These are phyloP conservation scores for Erethizon dorsatum DNA, from an alignment of 2,797 vertebrate genomes.

Conservation along the genomic window DNA sequence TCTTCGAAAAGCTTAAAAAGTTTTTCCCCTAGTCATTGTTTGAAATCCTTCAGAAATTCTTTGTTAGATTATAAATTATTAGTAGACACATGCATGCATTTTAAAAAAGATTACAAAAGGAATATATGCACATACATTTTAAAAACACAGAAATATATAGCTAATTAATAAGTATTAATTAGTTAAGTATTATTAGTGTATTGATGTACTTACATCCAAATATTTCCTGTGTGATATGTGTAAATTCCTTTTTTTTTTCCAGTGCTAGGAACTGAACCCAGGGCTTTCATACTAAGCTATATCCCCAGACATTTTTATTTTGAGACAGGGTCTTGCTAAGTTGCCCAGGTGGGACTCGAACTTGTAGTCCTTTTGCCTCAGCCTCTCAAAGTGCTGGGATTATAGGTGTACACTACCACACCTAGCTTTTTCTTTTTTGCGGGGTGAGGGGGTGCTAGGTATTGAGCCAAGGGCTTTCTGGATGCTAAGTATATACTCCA, in stretches of 20 bases:
- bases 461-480: neutral
- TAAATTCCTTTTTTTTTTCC: neutral
- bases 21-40: neutral
- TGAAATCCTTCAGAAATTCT: conserved; percentile 41
- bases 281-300: neutral
- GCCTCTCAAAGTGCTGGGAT: neutral
- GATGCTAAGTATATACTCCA: neutral
- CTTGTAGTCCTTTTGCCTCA: neutral
- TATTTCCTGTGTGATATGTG: conserved; percentile 38
- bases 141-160: conserved; percentile 56
- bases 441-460: neutral
- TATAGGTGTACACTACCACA: neutral
- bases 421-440: neutral
- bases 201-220: conserved; percentile 7
- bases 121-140: conserved; percentile 51
- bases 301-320: neutral
- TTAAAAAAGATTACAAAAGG: conserved; percentile 47
- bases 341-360: neutral
- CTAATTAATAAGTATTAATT: conserved; percentile 22
- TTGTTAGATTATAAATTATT: conserved; percentile 61
- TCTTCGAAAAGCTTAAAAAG: conserved; percentile 25
- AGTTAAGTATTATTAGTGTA: conserved; percentile 22
- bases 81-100: neutral
- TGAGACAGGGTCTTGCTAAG: neutral
- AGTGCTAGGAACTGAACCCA: neutral